Evolutionary conservation across 2,113 vertebrate genomes (phyloP).

Genomic region (Willisornis vidua): DNA sequence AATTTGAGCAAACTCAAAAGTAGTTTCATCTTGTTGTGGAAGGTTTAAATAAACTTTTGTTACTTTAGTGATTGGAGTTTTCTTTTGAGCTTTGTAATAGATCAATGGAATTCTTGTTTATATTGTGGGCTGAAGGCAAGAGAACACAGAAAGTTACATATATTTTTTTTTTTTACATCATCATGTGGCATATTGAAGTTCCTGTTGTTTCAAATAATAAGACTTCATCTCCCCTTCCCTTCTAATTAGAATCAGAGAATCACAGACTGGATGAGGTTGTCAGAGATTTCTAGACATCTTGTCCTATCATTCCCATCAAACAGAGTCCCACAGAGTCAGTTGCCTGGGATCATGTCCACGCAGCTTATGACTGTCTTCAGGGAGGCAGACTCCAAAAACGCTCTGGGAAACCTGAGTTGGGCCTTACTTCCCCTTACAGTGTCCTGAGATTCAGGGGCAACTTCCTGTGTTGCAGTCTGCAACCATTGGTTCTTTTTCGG

Average conservation of each 20-base stretch:
- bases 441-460: not conserved
- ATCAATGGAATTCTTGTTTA: not conserved
- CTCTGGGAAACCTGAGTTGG: not conserved
- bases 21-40: not conserved
- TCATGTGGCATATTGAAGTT: not conserved
- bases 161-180: not conserved
- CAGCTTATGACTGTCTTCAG: not conserved
- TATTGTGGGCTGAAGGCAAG: not conserved
- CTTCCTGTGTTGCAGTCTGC: rapidly evolving
- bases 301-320: not conserved
- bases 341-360: not conserved
- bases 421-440: not conserved
- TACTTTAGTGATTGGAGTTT: not conserved
- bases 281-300: not conserved
- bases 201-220: not conserved
- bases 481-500: not conserved
- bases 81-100: not conserved
- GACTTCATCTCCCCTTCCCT: not conserved
- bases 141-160: not conserved
- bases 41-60: not conserved
- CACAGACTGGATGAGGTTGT: not conserved
- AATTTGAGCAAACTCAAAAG: not conserved
- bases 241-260: not conserved
- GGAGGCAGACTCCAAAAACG: not conserved
- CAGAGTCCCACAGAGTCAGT: not conserved